Percentiles rank a stretch among this genome's conserved stretches.
phyloP scores from a whole-genome alignment of 2,797 vertebrate genomes.

The Parauchenoglanis ngamensis region DNA sequence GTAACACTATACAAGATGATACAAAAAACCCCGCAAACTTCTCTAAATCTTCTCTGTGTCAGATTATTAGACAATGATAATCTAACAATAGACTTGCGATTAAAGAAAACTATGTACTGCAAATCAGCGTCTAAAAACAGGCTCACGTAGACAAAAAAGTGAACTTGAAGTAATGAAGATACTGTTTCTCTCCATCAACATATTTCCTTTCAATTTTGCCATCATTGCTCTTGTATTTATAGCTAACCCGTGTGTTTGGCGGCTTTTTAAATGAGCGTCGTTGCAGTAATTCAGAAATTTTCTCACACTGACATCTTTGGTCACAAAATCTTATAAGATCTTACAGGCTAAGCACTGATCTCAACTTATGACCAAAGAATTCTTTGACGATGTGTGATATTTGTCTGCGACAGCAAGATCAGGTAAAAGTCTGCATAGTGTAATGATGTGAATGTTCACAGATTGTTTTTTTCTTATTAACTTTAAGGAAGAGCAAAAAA shows the following conservation, averaged over 20 bases:
- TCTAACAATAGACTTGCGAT: too few species aligned
- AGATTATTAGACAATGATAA: neutral
- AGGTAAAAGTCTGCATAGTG: neutral
- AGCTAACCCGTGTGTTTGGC: neutral
- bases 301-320: neutral
- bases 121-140: neutral
- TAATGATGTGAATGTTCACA: neutral
- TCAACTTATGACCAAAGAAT: neutral
- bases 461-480: neutral
- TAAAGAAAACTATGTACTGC: neutral
- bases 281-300: neutral
- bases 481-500: neutral
- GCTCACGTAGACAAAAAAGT: neutral
- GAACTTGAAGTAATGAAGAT: neutral
- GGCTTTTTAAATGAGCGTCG: neutral
- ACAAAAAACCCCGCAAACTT: neutral
- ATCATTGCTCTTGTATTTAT: neutral
- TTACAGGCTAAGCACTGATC: neutral
- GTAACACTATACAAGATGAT: neutral
- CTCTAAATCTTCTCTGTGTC: neutral
- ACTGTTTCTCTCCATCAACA: neutral
- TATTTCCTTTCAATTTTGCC: neutral
- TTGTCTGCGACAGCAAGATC: neutral
- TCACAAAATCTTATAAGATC: neutral
- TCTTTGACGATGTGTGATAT: neutral